Evolutionary conservation across 2,888 invertebrate genomes (phyloP).

Genomic region (Agriopis marginaria): DNA sequence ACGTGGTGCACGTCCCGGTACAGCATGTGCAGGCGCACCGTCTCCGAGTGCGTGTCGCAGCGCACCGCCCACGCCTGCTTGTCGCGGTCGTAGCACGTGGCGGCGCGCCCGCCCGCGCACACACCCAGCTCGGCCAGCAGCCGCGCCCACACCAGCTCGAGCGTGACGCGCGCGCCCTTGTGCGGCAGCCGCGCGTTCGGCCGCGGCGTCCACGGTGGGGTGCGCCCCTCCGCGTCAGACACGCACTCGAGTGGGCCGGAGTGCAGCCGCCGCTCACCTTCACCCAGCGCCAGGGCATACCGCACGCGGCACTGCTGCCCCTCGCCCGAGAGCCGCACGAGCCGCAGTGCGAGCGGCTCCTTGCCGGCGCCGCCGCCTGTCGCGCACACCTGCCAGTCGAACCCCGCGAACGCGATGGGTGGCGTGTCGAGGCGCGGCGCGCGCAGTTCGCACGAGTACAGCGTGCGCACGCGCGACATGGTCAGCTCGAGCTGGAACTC

Average conservation of each 20-base stretch:
- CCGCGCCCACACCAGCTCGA: constrained; percentile 91
- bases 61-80: constrained; percentile 93
- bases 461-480: constrained; percentile 90
- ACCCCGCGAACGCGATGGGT: constrained; percentile 91
- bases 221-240: constrained; percentile 90
- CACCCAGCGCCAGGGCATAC: constrained; percentile 90
- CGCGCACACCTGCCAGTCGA: constrained; percentile 92
- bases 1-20: constrained; percentile 92
- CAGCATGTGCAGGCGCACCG: constrained; percentile 90
- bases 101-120: constrained; percentile 85
- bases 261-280: constrained; percentile 88
- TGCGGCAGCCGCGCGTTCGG: constrained; percentile 87
- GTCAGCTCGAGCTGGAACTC: constrained; percentile 93
- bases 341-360: constrained; percentile 83
- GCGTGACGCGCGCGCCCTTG: constrained; percentile 89
- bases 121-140: constrained; percentile 84
- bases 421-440: constrained; percentile 85
- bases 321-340: constrained; percentile 92
- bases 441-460: constrained; percentile 90
- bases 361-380: constrained; percentile 87
- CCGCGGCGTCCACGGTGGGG: constrained; percentile 90
- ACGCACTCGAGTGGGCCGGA: constrained; percentile 90
- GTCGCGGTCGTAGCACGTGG: constrained; percentile 92
- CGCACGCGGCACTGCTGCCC: constrained; percentile 92
- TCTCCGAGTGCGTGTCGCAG: constrained; percentile 92